Evolutionary conservation across 2,113 vertebrate species (phyloP).

Genomic region (Labeo catla): DNA sequence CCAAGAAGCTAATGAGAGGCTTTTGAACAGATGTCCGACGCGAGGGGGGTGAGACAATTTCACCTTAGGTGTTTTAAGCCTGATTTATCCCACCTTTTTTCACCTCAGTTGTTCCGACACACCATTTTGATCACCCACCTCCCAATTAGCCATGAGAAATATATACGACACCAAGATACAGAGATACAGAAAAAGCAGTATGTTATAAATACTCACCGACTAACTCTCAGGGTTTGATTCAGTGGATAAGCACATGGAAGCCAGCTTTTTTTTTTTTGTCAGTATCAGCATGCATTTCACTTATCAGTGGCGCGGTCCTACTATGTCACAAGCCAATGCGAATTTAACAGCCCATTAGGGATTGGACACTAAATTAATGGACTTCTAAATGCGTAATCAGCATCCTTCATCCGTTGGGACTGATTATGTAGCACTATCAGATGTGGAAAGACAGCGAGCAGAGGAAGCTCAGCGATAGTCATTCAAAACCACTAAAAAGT

Average conservation of each 20-base stretch:
- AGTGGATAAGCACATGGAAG: neutral
- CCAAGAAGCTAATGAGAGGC: slow-evolving; percentile 67
- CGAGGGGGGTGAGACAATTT: slow-evolving; percentile 55
- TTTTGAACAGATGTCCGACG: slow-evolving; percentile 66
- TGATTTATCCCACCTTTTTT: slow-evolving; percentile 18
- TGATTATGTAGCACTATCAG: slow-evolving; percentile 21
- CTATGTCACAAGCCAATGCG: neutral
- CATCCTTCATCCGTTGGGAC: slow-evolving; percentile 11
- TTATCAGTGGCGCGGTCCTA: neutral
- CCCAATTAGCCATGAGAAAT: neutral
- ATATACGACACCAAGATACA: neutral
- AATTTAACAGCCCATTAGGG: slow-evolving; percentile 20
- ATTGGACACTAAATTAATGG: slow-evolving; percentile 13
- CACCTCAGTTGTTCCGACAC: neutral
- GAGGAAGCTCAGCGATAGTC: neutral
- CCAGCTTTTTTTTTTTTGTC: neutral
- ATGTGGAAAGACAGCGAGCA: slow-evolving; percentile 1
- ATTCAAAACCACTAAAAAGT: slow-evolving; percentile 1
- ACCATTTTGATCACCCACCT: neutral
- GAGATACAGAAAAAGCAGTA: neutral
- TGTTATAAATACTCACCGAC: neutral
- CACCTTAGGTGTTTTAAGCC: neutral
- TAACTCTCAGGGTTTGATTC: neutral
- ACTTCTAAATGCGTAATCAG: neutral
- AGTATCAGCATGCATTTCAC: neutral